Percentiles rank a stretch among this genome's conserved stretches.
phyloP scores from a whole-genome alignment of 2,888 invertebrate genomes.

The Cetonia aurata region DNA sequence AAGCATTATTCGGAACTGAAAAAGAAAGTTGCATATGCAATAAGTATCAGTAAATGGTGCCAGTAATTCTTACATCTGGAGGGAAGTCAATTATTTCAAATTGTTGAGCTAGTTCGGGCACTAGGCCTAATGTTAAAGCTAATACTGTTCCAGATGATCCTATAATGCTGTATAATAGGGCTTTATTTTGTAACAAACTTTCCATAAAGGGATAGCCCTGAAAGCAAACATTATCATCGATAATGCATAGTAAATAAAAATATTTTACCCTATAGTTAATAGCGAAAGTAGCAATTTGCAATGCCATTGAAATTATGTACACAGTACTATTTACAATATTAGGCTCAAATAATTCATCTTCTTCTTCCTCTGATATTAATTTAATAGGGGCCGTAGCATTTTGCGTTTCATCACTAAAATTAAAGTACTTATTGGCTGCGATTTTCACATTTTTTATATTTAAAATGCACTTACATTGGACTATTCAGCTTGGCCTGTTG shows the following conservation, averaged over 20 bases:
- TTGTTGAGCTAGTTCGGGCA: slow-evolving; percentile 88
- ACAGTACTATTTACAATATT: slow-evolving; percentile 97
- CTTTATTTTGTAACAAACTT: slow-evolving; percentile 90
- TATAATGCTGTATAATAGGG: slow-evolving; percentile 90
- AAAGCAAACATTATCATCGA: slow-evolving; percentile 50
- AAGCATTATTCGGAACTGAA: slow-evolving; percentile 90
- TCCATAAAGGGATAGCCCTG: slow-evolving; percentile 99
- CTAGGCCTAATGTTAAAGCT: slow-evolving; percentile 84
- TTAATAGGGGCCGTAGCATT: slow-evolving; percentile 47
- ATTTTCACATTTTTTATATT: slow-evolving; percentile 5
- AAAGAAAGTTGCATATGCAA: slow-evolving; percentile 57
- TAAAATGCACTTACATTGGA: slow-evolving; percentile 57
- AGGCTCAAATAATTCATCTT: slow-evolving; percentile 90
- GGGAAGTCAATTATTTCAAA: slow-evolving; percentile 98
- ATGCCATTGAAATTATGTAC: slow-evolving; percentile 96
- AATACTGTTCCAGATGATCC: slow-evolving; percentile 87
- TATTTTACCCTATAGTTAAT: slow-evolving; percentile 95
- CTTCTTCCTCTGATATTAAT: slow-evolving; percentile 71
- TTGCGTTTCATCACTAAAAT: slow-evolving; percentile 46
- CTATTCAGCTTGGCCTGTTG: slow-evolving; percentile 81
- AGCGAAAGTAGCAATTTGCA: slow-evolving; percentile 98
- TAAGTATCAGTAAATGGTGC: too few relatives aligned
- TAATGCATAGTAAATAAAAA: background rate
- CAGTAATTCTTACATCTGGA: slow-evolving; percentile 76
- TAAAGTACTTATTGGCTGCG: background rate